Evolutionary conservation across 2,113 vertebrate genomes (phyloP), one percentile per base, ranked within the genome.

Genomic region (Cottus gobio): DNA sequence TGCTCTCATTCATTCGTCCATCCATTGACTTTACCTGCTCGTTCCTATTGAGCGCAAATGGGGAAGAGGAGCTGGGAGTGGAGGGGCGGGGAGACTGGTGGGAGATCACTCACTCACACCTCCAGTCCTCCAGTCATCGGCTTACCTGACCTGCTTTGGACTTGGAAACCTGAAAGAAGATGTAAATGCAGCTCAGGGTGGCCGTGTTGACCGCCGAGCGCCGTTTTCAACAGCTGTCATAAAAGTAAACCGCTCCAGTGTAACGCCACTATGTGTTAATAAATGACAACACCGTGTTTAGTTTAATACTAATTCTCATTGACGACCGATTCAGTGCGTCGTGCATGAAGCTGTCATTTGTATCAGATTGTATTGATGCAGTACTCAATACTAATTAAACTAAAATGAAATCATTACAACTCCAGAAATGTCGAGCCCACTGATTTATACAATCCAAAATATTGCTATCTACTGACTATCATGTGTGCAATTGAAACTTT

Each of bases 331-430:
- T 58, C 58, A n/a, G 48, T 36, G 61, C 36, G 44, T 57, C 66
- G 54, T 66, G 73, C 71, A 75, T 72, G 26, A 71, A 61, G 26
- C 64, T 65, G 77, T 39, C 78, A 61, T 44, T 71, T 73, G 31
- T n/a, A n/a, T 52, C 9, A 16, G 58, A 60, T 57, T 31, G 3
- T 48, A 79, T 79, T 75, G 75, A 89, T 24, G 22, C 50, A 52
- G 18, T 69, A 82, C 34, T 77, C 81, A 72, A 80, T 87, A 84
- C 22, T 57, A 71, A 89, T 85, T 82, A 31, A 80, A 71, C 24
- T 37, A 5, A 69, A 76, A 64, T 61, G 0, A 71, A 57, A 84
- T 79, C 68, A 76, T 42, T 70, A 66, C 24, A 48, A 56, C 18
- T 31, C 34, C 3, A 68, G 8, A 73, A 82, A 64, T 78, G 52